These are phyloP conservation scores for Phrynocephalus forsythii DNA, from an alignment of 2,797 vertebrate species.

Conservation along the genomic window DNA sequence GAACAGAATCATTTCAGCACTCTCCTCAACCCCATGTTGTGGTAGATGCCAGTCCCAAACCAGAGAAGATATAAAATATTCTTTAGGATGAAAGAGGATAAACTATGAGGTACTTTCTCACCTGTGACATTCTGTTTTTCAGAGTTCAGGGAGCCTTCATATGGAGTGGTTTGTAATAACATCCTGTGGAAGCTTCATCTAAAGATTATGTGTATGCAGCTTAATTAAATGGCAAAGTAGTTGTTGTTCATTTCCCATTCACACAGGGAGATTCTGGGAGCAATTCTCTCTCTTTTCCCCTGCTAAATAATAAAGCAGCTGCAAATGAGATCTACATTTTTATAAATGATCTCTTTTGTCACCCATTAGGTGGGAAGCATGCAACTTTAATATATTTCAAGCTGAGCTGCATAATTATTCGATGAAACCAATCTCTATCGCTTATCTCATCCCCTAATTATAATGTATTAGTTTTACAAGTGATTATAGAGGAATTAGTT, in stretches of 20 bases:
- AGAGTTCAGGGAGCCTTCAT: slow-evolving; percentile 9
- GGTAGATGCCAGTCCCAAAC: neutral
- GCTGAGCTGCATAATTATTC: slow-evolving; percentile 71
- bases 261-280: slow-evolving; percentile 29
- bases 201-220: slow-evolving; percentile 23
- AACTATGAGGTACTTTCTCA: neutral
- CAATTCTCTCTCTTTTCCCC: slow-evolving; percentile 33
- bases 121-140: neutral
- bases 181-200: neutral
- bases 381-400: slow-evolving; percentile 65
- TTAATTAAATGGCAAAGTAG: slow-evolving; percentile 53
- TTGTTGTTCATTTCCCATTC: slow-evolving; percentile 39
- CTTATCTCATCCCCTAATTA: slow-evolving; percentile 69
- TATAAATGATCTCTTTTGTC: slow-evolving; percentile 66
- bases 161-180: neutral
- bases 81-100: neutral
- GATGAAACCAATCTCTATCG: slow-evolving; percentile 63
- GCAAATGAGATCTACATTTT: slow-evolving; percentile 60
- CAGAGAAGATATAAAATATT: neutral
- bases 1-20: too few species aligned
- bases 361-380: slow-evolving; percentile 57
- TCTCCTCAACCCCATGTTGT: neutral
- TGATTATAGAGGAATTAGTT: slow-evolving; percentile 67
- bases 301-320: slow-evolving; percentile 51
- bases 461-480: slow-evolving; percentile 67